Evolutionary conservation across 2,888 invertebrate species (phyloP).

Genomic region (Chrysolina oricalcia): DNA sequence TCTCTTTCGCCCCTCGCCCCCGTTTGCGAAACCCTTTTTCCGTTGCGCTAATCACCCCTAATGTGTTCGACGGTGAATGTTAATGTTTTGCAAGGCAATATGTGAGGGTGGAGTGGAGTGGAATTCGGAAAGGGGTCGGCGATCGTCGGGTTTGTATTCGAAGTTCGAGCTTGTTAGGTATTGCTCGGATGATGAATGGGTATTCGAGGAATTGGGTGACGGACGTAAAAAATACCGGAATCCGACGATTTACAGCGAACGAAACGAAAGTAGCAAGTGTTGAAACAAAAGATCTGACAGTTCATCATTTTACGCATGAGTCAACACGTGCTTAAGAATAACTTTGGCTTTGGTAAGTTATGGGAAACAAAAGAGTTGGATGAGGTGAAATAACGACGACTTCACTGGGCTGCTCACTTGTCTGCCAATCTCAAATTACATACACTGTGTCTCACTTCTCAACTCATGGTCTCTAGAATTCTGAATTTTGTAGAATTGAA

Average conservation of each 20-base stretch:
- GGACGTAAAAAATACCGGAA: background rate
- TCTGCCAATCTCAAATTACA: no score
- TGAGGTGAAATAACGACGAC: no score
- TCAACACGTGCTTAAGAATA: no score
- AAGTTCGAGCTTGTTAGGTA: constrained; percentile 28
- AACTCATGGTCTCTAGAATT: no score
- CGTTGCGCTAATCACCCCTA: constrained; percentile 59
- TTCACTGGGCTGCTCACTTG: no score
- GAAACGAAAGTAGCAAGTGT: background rate
- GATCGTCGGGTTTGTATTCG: constrained; percentile 36
- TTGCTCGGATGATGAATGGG: constrained; percentile 31
- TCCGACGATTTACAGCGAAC: background rate
- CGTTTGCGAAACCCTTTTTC: constrained; percentile 60
- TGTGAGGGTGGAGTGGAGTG: constrained; percentile 43
- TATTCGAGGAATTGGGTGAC: constrained; percentile 24
- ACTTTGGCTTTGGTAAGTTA: no score
- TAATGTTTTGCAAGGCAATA: constrained; percentile 55
- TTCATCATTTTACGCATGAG: no score
- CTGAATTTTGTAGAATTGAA: no score
- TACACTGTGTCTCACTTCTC: no score
- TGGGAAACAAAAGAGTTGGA: no score
- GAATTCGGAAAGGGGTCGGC: constrained; percentile 21
- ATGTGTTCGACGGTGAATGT: constrained; percentile 57
- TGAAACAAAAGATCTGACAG: background rate
- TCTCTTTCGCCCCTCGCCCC: constrained; percentile 60